These are phyloP conservation scores for Alectoris magna DNA, from an alignment of 2,797 vertebrate species.

Conservation along the genomic window DNA sequence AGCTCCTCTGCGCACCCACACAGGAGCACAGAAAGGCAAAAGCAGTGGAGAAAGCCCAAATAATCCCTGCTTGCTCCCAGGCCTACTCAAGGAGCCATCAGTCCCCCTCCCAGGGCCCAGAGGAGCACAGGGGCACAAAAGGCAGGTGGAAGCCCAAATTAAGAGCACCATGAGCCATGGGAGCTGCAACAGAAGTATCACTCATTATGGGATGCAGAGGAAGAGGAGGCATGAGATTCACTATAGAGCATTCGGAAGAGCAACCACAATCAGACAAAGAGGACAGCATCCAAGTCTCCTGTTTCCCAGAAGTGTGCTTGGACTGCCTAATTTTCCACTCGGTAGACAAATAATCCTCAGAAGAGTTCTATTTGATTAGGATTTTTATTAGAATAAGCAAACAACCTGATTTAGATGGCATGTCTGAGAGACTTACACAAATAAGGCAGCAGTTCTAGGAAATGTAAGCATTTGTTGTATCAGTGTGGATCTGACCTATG, in stretches of 20 bases:
- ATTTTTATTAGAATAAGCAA: neutral
- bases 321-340: neutral
- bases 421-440: neutral
- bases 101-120: neutral
- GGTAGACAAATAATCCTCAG: neutral
- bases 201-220: neutral
- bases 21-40: neutral
- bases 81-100: neutral
- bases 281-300: neutral
- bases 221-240: neutral
- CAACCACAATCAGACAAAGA: neutral
- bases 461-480: neutral
- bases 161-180: neutral
- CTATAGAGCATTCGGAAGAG: neutral
- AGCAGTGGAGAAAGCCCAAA: neutral
- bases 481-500: neutral
- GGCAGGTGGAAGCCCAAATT: neutral
- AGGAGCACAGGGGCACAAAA: neutral
- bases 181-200: neutral
- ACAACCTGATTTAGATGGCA: neutral
- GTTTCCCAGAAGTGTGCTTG: neutral
- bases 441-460: neutral
- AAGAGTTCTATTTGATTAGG: neutral
- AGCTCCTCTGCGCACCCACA: neutral
- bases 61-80: neutral